A percentile compares a stretch with the other conserved stretches of the same genome.
Conservation (phyloP, 2,888 invertebrate genomes). For the Drosophila algonquin region DNA sequence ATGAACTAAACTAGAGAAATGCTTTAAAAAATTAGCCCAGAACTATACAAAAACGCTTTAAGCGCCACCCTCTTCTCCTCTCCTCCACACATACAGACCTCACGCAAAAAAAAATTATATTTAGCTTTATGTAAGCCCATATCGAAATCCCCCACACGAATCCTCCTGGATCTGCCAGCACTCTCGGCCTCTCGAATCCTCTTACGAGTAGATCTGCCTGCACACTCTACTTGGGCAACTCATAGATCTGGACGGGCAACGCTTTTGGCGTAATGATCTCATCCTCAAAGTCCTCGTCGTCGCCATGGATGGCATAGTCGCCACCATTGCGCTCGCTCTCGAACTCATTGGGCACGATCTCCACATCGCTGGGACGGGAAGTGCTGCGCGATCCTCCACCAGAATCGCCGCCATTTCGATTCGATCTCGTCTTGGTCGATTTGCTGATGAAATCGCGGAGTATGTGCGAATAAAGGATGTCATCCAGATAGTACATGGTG, state of each 20-base stretch:
- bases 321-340: constrained; percentile 81
- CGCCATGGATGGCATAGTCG: constrained; percentile 81
- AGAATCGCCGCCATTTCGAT: constrained; percentile 64
- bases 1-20: constrained; percentile 68
- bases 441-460: constrained; percentile 80
- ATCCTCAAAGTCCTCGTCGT: constrained; percentile 83
- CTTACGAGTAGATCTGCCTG: neutral
- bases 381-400: constrained; percentile 70
- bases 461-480: constrained; percentile 85
- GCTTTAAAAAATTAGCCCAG: constrained; percentile 67
- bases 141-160: constrained; percentile 8
- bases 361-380: constrained; percentile 81
- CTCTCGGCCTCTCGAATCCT: constrained; percentile 4
- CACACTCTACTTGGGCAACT: constrained; percentile 81
- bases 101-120: constrained; percentile 27
- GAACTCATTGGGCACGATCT: constrained; percentile 83
- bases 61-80: constrained; percentile 49
- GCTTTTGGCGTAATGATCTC: constrained; percentile 84
- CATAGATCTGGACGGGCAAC: constrained; percentile 83
- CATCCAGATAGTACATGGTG: constrained; percentile 87
- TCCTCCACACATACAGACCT: neutral
- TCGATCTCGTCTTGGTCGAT: constrained; percentile 73
- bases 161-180: neutral
- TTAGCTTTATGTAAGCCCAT: constrained; percentile 2
- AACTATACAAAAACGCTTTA: constrained; percentile 75